Conservation (phyloP, 1,140 invertebrate species). For the Zaprionus capensis region DNA sequence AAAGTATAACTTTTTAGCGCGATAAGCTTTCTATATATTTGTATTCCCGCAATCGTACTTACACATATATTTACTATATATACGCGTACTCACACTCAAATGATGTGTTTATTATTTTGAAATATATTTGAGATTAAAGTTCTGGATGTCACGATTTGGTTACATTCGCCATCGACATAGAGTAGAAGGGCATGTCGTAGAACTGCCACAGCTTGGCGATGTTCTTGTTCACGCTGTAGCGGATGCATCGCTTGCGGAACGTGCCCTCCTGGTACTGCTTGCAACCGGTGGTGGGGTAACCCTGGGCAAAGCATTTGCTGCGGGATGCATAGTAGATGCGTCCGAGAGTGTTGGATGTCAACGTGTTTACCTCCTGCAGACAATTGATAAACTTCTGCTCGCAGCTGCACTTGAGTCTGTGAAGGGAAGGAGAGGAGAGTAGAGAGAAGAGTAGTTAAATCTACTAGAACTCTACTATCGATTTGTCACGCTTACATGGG, state of each 20-base stretch:
- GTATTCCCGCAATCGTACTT: neutral
- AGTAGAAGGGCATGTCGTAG: slow-evolving; percentile 86
- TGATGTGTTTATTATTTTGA: slow-evolving; percentile 5
- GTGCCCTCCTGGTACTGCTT: slow-evolving; percentile 81
- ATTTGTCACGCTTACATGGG: slow-evolving; percentile 79
- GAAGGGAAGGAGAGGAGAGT: neutral
- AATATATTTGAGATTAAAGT: slow-evolving; percentile 13
- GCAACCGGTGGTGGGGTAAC: slow-evolving; percentile 87
- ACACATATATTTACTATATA: slow-evolving; percentile 1
- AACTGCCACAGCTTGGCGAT: slow-evolving; percentile 86
- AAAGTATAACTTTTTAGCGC: slow-evolving; percentile 19
- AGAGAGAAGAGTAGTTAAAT: neutral
- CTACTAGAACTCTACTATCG: slow-evolving; percentile 54
- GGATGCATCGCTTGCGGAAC: slow-evolving; percentile 85
- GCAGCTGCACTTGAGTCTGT: slow-evolving; percentile 87
- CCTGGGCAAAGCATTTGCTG: slow-evolving; percentile 88
- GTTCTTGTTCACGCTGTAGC: slow-evolving; percentile 85
- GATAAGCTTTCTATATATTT: slow-evolving; percentile 40
- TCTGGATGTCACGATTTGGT: slow-evolving; percentile 31
- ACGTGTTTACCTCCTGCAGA: slow-evolving; percentile 85
- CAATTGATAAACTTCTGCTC: slow-evolving; percentile 89
- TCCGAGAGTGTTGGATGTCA: slow-evolving; percentile 86
- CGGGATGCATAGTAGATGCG: slow-evolving; percentile 88
- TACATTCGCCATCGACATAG: slow-evolving; percentile 9
- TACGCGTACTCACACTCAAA: neutral